A percentile compares a stretch with the other conserved stretches of the same genome.
These are phyloP conservation scores for Euschistus heros DNA, from an alignment of 1,140 invertebrate species.

Conservation along the genomic window DNA sequence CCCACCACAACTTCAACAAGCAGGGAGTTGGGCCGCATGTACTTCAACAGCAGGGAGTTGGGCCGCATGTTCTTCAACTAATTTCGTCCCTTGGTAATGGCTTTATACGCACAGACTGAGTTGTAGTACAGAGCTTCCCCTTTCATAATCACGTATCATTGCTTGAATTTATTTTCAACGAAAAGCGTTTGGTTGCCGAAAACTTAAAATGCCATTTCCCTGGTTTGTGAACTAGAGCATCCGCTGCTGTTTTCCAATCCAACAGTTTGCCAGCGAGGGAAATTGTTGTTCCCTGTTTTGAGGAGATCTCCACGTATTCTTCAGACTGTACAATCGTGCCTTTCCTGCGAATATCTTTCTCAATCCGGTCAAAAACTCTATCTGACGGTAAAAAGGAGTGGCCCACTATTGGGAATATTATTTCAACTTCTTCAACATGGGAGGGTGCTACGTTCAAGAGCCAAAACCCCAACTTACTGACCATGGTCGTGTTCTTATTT, in stretches of 20 bases:
- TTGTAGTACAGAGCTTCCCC: too few species aligned
- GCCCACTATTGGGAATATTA: too few species aligned
- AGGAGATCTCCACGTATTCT: too few species aligned
- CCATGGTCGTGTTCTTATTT: conserved; percentile 34
- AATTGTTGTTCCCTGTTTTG: conserved; percentile 22
- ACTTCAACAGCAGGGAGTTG: too few species aligned
- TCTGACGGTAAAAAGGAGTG: conserved; percentile 32
- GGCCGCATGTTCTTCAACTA: too few species aligned
- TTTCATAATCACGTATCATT: conserved; percentile 12
- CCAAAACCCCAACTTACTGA: conserved; percentile 28
- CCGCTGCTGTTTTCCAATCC: neutral
- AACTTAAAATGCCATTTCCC: conserved; percentile 22
- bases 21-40: too few species aligned
- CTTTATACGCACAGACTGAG: too few species aligned
- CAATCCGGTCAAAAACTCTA: conserved; percentile 32
- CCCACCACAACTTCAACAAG: too few species aligned
- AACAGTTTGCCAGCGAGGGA: neutral
- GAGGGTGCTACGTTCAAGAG: conserved; percentile 21
- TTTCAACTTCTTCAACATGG: conserved; percentile 28
- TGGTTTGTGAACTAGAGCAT: neutral
- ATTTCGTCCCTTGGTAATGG: too few species aligned
- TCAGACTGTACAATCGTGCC: too few species aligned
- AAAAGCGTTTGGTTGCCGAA: conserved; percentile 18
- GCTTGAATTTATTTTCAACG: neutral
- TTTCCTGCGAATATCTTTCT: too few species aligned